A percentile compares a stretch with the other conserved stretches of the same genome.
Conservation (phyloP, 1,140 invertebrate species). For the Theocolax elegans region DNA sequence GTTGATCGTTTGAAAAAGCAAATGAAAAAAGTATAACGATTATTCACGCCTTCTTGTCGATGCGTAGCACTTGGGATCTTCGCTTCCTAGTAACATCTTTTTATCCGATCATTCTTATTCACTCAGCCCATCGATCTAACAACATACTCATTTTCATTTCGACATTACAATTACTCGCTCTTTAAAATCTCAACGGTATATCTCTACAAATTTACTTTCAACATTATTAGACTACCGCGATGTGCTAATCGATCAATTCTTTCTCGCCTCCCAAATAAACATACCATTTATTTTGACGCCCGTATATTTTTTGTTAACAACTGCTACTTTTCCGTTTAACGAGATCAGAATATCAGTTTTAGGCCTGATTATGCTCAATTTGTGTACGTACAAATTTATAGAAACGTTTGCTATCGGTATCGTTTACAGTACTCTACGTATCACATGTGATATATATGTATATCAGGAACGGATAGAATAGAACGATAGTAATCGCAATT, state of each 20-base stretch:
- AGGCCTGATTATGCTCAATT: no score
- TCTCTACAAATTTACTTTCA: slow-evolving; percentile 52
- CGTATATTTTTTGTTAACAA: slow-evolving; percentile 26
- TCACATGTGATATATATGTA: no score
- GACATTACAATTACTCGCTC: slow-evolving; percentile 5
- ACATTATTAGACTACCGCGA: slow-evolving; percentile 46
- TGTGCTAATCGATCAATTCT: slow-evolving; percentile 27
- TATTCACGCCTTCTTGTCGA: no score
- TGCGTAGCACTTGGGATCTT: slow-evolving; percentile 43
- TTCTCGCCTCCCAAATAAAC: not conserved
- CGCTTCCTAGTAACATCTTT: not conserved
- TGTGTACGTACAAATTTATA: no score
- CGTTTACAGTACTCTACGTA: no score
- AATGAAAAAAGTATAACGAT: no score
- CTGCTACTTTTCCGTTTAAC: not conserved
- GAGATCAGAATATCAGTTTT: no score
- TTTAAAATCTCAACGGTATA: slow-evolving; percentile 38
- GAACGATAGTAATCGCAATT: no score
- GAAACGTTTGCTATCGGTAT: slow-evolving; percentile 1
- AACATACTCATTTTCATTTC: no score
- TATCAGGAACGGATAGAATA: no score
- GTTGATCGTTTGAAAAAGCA: no score
- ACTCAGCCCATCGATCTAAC: slow-evolving; percentile 24
- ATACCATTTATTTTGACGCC: slow-evolving; percentile 9
- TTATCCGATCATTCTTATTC: slow-evolving; percentile 13